These are phyloP conservation scores for Pammene fasciana DNA, from an alignment of 2,888 invertebrate species.

Conservation along the genomic window DNA sequence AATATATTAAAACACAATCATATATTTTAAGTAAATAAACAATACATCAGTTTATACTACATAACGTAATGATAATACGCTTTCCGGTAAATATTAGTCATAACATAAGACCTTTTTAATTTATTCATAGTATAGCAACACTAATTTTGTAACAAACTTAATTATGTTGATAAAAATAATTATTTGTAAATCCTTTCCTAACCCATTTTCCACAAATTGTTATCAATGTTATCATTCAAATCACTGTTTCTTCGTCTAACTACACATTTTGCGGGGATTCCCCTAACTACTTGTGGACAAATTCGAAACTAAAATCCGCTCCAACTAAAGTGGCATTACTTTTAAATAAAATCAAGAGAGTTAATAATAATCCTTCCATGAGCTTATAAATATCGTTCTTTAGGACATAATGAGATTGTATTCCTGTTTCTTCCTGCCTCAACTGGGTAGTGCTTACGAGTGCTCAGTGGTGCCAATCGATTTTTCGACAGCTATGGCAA, in stretches of 20 bases:
- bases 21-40: not conserved
- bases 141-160: not conserved
- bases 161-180: not conserved
- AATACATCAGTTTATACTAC: not conserved
- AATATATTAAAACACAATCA: not conserved
- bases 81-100: not conserved
- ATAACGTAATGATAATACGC: not conserved
- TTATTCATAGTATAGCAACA: not conserved
- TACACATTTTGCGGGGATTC: slow-evolving; percentile 6
- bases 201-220: too few relatives aligned
- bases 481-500: slow-evolving; percentile 4
- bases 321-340: not conserved
- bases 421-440: not conserved
- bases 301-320: slow-evolving; percentile 5
- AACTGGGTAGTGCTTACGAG: not conserved
- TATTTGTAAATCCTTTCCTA: not conserved
- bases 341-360: not conserved
- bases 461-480: slow-evolving; percentile 10
- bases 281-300: slow-evolving; percentile 11
- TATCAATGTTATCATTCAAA: not conserved
- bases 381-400: not conserved
- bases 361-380: not conserved
- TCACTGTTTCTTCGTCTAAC: not conserved
- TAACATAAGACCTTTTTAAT: not conserved
- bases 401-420: not conserved